Base-by-base conservation (phyloP, 2,888 invertebrate species). In the Eudemis profundana region DNA sequence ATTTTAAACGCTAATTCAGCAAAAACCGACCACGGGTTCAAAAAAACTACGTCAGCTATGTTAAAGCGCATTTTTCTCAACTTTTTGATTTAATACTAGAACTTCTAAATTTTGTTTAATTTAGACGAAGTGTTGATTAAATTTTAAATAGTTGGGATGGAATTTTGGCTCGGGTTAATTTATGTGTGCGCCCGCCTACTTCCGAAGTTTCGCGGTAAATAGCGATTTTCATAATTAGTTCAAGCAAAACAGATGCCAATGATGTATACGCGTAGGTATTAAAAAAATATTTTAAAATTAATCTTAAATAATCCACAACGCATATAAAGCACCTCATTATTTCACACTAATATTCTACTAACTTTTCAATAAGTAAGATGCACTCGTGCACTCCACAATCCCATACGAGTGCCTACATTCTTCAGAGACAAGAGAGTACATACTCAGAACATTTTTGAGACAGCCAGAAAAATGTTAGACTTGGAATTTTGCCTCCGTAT, bases 1-100 rank as follows among this genome's bases (percentile, higher is more conserved):
- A 82, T 83, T n/a, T n/a, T 83, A 84, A 76, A 73, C 78, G 82
- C 81, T 81, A 81, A 83, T 80, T 77, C 77, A 61, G 75, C 75
- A 72, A 79, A 84, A 85, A 86, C 59, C 70, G 69, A 70, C 70
- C 67, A 66, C 60, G 46, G 57, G 15, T 47, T 66, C 60, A 69
- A 62, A 72, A n/a, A 74, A 72, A 72, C 69, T 64, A 65, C 68
- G 65, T 61, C 66, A 53, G 62, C 62, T 57, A 40, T 33, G 61
- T 54, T 61, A 56, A 62, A 51, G 64, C 70, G 46, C 62, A 69
- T 74, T 70, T 70, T 70, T 49, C 53, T 33, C 57, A 79, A 79
- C 67, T 78, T 82, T 78, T 69, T 69, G 77, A 77, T 76, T 78
- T 77, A 72, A 74, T 72, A 70, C 71, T 65, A 21, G 59, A 64